These are phyloP conservation scores for Procapra przewalskii DNA, from an alignment of 2,113 vertebrate species.

Conservation along the genomic window DNA sequence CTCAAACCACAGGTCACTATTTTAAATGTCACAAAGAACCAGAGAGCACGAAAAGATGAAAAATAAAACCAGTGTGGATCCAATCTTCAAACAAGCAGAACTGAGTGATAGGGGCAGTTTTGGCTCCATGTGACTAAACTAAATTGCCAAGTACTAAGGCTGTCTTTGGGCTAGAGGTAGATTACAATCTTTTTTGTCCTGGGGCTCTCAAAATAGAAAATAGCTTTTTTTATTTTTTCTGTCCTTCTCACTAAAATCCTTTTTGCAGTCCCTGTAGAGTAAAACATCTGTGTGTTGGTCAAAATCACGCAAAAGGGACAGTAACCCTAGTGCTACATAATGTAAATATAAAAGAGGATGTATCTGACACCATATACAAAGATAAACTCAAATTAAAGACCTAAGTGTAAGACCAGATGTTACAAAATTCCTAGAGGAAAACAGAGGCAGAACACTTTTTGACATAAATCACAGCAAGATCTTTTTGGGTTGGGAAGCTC, in stretches of 20 bases:
- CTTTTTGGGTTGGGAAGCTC: background rate
- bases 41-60: conserved; percentile 1
- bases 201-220: background rate
- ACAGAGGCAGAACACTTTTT: background rate
- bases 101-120: background rate
- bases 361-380: background rate
- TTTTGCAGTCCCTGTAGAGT: background rate
- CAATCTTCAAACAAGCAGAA: conserved; percentile 37
- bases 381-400: background rate
- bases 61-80: conserved; percentile 34
- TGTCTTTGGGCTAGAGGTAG: background rate
- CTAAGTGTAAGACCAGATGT: background rate
- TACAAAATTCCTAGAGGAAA: background rate
- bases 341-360: background rate
- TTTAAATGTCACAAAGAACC: conserved; percentile 52
- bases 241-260: conserved; percentile 34
- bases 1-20: conserved; percentile 43
- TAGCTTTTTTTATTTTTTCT: background rate
- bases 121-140: background rate
- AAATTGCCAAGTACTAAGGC: background rate
- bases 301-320: background rate
- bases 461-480: background rate
- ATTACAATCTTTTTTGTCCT: background rate
- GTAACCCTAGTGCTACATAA: background rate
- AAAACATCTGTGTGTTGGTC: background rate